phyloP scores from a whole-genome alignment of 2,113 vertebrate species.

The Chaetops frenatus region DNA sequence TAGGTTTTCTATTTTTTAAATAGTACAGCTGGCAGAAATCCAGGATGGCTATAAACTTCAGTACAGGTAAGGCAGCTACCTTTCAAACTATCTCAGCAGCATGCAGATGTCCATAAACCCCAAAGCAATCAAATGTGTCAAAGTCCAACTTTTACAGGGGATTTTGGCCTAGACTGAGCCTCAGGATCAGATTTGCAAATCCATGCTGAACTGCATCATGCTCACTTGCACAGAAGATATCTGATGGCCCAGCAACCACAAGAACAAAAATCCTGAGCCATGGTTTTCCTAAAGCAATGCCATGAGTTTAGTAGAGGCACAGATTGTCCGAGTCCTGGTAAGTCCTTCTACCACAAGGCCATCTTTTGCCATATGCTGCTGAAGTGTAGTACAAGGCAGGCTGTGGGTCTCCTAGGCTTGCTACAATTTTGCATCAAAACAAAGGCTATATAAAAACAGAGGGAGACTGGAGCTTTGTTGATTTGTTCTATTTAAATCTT shows the following conservation, averaged over 20 bases:
- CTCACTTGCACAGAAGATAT: background rate
- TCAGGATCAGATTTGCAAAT: background rate
- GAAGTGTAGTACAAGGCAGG: background rate
- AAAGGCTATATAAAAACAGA: background rate
- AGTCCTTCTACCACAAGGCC: background rate
- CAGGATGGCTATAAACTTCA: background rate
- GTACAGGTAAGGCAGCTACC: background rate
- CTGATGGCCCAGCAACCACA: background rate
- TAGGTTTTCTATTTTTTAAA: background rate
- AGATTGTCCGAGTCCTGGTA: rapidly evolving
- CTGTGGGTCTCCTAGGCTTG: background rate
- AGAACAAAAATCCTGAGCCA: background rate
- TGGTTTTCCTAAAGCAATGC: background rate
- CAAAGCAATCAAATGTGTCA: background rate
- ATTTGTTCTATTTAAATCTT: background rate
- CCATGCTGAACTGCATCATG: background rate
- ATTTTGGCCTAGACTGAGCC: background rate
- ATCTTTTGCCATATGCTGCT: background rate
- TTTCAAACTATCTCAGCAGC: background rate
- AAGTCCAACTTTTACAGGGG: background rate
- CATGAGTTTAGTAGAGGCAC: background rate
- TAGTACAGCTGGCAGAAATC: background rate
- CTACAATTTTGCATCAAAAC: background rate
- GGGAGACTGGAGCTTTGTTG: background rate
- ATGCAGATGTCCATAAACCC: background rate